Conservation (phyloP, 2,888 invertebrate species). For the Keiferia lycopersicella region DNA sequence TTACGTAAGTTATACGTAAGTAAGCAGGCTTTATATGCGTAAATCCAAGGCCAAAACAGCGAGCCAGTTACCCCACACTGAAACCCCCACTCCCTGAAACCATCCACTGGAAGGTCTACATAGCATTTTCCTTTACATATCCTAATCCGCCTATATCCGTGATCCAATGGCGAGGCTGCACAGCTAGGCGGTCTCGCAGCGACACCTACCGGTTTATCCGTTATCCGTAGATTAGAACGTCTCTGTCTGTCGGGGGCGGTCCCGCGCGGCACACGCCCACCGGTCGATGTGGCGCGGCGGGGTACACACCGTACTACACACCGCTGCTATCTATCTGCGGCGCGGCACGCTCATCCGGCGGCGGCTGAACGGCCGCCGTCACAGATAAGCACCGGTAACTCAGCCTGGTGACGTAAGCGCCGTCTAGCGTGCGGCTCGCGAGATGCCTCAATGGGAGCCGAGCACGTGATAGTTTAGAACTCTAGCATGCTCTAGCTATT, state of each 20-base stretch:
- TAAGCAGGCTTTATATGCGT: too few species aligned
- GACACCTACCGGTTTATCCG: conserved; percentile 74
- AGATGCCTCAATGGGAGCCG: neutral
- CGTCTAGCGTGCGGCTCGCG: conserved; percentile 1
- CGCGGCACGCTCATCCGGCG: conserved; percentile 68
- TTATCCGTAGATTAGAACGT: conserved; percentile 77
- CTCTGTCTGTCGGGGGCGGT: conserved; percentile 63
- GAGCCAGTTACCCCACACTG: too few species aligned
- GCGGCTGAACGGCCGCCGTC: conserved; percentile 39
- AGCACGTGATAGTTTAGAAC: neutral
- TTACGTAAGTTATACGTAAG: too few species aligned
- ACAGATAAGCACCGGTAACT: conserved; percentile 64
- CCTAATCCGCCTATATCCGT: conserved; percentile 73
- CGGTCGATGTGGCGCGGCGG: conserved; percentile 36
- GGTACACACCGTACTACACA: conserved; percentile 52
- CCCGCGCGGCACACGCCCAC: conserved; percentile 37
- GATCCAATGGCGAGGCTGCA: conserved; percentile 74
- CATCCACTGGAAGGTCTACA: conserved; percentile 41
- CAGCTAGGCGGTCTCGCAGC: conserved; percentile 53
- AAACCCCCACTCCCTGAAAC: conserved; percentile 33
- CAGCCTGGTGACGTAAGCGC: conserved; percentile 33
- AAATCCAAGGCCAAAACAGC: too few species aligned
- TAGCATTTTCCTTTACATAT: conserved; percentile 53
- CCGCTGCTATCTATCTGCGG: conserved; percentile 76
- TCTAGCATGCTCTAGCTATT: neutral